Evolutionary conservation across 2,797 vertebrate species (phyloP).

Genomic region (Triplophysa bombifrons): DNA sequence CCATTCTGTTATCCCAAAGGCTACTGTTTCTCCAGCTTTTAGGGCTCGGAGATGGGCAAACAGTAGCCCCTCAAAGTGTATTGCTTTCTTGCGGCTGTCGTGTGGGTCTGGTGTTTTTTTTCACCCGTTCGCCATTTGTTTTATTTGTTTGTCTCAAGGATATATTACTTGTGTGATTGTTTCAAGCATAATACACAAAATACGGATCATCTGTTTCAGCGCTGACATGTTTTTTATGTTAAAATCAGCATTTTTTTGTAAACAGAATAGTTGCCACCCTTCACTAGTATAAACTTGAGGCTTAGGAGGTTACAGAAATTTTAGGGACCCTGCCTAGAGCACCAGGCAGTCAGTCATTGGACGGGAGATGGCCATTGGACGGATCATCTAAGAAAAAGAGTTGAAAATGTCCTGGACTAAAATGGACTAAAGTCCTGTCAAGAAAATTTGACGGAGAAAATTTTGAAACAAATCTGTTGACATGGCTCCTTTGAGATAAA

Average conservation of each 20-base stretch:
- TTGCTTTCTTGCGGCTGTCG: slow-evolving; percentile 66
- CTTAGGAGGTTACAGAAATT: too few species aligned
- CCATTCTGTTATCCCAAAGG: slow-evolving; percentile 43
- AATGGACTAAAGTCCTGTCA: neutral
- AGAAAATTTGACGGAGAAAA: neutral
- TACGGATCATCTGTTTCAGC: neutral
- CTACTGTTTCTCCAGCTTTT: slow-evolving; percentile 24
- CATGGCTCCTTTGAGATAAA: neutral
- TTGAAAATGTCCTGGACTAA: neutral
- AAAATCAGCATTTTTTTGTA: too few species aligned
- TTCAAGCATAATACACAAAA: neutral
- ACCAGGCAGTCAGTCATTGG: too few species aligned
- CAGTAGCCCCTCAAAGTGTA: slow-evolving; percentile 58
- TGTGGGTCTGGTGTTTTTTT: slow-evolving; percentile 60
- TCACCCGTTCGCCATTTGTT: neutral
- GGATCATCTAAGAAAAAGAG: neutral
- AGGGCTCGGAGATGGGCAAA: slow-evolving; percentile 27
- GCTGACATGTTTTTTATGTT: neutral
- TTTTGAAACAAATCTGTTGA: neutral
- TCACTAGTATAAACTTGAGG: too few species aligned
- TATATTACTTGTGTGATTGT: neutral
- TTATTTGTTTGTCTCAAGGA: neutral
- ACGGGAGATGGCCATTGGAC: neutral
- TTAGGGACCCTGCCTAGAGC: too few species aligned
- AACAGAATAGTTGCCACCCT: too few species aligned